Base-by-base conservation (phyloP, 2,888 invertebrate species). In the Ophonus ardosiacus region DNA sequence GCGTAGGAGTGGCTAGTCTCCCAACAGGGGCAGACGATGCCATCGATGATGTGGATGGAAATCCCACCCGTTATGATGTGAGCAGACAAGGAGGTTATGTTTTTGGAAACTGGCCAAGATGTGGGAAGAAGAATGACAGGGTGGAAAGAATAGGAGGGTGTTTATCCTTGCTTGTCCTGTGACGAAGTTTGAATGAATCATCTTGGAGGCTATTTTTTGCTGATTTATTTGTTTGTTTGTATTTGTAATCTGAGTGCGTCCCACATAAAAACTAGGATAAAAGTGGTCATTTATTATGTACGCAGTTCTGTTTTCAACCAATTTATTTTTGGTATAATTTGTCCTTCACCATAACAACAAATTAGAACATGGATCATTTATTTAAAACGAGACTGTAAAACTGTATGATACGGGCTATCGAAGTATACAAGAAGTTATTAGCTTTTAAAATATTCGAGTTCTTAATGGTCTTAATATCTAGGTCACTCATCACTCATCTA, bases 51-150 rank as follows among this genome's bases (percentile, higher is more conserved):
- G 31, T 31, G 43, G 43, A 10, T 51, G 43, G 43, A 31, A 31
- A 31, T 63, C 31, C 38, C 68, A 13, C 13, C 38, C 38, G 40
- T 38, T 68, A 81, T 51, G 81, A 81, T 68, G 81, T 81, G 81
- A 31, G 31, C 31, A 31, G 31, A 5, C 31, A 31, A 31, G 31
- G 31, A 31, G 31, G n/a, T 74, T 57, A 57, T 59, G 17, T 82
- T 13, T 13, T 74, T 83, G 83, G 76, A 83, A 38, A 31, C 38
- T 38, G n/a, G 68, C 68, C 68, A 68, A 68, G 38, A 68, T n/a
- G 68, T 68, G 43, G 43, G 43, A 8, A 8, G 43, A 51, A 13
- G 43, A 51, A 31, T 31, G 31, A 31, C 31, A 31, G 31, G 31
- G 5, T 31, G 31, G 31, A 31, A 31, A 31, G 31, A 31, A 31